Evolutionary conservation across 1,140 invertebrate species (phyloP), one percentile per base, ranked within the genome.

Genomic region (Nomia melanderi): DNA sequence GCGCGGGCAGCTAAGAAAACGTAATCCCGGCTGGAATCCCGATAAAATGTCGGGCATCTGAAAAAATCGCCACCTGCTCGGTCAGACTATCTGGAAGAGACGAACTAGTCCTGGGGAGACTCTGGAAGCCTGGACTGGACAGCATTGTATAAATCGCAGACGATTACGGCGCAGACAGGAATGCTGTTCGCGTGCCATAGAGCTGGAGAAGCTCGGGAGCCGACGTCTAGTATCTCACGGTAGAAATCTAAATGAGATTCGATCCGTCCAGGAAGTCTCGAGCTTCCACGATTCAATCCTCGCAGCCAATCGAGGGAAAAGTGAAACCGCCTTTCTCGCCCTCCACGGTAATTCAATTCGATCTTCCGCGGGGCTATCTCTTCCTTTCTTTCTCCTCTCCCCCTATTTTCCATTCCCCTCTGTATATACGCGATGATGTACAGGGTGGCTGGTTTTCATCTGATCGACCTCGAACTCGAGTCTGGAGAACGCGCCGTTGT

Each of bases 231-330:
- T 84, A 88, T 87, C 85, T 81, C 74, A 59, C 70, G 44, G 47
- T 79, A 69, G 64, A 82, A 84, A 87, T 88, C 86, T 88, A 86
- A 88, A 87, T 84, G 85, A 87, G 80, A 86, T 88, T 88, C 85
- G 83, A 88, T 87, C 82, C 79, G 77, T 76, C 62, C 50, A 66
- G 69, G 81, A 81, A 84, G 73, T 78, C 82, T 65, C 50, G 72
- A 59, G 77, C 74, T 84, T 79, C 81, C 81, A 78, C 73, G 82
- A 84, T 83, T 84, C 78, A 83, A 84, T 84, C 83, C 72, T 79
- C 64, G 44, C 44, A 63, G 64, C 73, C 77, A 76, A 76, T 79
- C 70, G 57, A 64, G 63, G 83, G 78, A 77, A 83, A 84, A 84
- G 83, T 83, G 83, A 84, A 83, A 83, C 83, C 82, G 71, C 62